Evolutionary conservation across 23 tunicate genomes (phyloP).

Genomic region (Clavelina lepadiformis): DNA sequence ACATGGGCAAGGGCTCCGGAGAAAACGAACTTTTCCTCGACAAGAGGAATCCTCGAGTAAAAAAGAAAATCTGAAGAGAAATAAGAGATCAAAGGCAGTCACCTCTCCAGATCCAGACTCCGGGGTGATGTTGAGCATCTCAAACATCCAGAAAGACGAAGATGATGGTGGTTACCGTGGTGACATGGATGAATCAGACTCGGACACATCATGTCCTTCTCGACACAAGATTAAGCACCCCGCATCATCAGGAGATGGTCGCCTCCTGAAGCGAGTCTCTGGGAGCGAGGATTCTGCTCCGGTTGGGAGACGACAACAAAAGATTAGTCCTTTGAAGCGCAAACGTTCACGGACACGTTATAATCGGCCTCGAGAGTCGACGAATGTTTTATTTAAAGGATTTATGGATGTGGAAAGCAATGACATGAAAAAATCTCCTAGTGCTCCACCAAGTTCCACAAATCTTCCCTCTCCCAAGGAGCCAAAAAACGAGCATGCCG

Average conservation of each 20-base stretch:
- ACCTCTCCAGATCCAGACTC: too few relatives aligned
- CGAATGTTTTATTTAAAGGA: conserved; percentile 29
- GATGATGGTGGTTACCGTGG: conserved; percentile 68
- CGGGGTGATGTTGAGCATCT: too few relatives aligned
- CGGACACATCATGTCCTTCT: conserved; percentile 16
- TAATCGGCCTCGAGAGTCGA: background rate
- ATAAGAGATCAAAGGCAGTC: too few relatives aligned
- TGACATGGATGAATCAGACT: conserved; percentile 71
- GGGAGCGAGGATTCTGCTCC: too few relatives aligned
- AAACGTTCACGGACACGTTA: background rate
- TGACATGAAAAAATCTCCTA: background rate
- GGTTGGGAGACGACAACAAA: background rate
- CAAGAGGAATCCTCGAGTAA: background rate
- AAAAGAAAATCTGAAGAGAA: background rate
- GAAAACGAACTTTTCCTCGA: background rate
- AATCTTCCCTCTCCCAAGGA: too few relatives aligned
- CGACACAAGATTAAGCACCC: conserved; percentile 20
- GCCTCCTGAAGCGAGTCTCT: conserved; percentile 9
- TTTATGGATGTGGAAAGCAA: conserved; percentile 23
- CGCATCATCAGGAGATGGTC: too few relatives aligned
- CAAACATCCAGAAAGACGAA: conserved; percentile 20
- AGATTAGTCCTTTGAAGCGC: too few relatives aligned
- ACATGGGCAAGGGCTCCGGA: conserved; percentile 71
- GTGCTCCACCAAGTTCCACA: too few relatives aligned
- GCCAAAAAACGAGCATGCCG: conserved; percentile 81